Evolutionary conservation across 2,113 vertebrate species (phyloP).

Genomic region (Neopipo cinnamomea): DNA sequence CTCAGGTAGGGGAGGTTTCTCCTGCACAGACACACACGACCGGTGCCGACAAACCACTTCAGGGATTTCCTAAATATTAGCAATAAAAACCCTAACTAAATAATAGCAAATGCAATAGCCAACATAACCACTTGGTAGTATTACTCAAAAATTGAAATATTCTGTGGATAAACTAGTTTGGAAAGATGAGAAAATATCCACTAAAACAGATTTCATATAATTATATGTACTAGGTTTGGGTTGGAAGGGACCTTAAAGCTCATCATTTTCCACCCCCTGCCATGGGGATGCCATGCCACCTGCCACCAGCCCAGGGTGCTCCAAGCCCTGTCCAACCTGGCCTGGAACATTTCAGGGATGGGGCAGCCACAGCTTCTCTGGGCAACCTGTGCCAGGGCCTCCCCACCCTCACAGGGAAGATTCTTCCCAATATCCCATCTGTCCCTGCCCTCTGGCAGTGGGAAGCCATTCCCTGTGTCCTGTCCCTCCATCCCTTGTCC

Average conservation of each 20-base stretch:
- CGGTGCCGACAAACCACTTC: background rate
- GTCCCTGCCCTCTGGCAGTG: background rate
- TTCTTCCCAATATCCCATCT: background rate
- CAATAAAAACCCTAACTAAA: background rate
- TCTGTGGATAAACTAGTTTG: background rate
- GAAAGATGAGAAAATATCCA: background rate
- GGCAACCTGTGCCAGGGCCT: background rate
- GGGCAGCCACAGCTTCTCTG: background rate
- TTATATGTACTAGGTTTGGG: background rate
- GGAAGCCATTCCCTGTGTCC: background rate
- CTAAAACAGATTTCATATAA: background rate
- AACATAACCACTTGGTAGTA: background rate
- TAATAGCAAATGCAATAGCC: background rate
- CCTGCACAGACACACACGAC: background rate
- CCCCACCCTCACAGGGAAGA: rapidly evolving
- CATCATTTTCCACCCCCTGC: background rate
- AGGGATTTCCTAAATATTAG: background rate
- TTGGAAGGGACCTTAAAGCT: background rate
- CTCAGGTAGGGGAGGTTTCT: background rate
- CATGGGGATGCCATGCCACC: background rate
- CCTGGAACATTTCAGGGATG: background rate
- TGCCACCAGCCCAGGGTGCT: rapidly evolving
- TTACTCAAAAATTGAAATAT: background rate
- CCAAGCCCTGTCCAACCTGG: rapidly evolving
- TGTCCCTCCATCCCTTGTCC: background rate